These are phyloP conservation scores for Fopius arisanus DNA, from an alignment of 1,140 invertebrate genomes.

Conservation along the genomic window DNA sequence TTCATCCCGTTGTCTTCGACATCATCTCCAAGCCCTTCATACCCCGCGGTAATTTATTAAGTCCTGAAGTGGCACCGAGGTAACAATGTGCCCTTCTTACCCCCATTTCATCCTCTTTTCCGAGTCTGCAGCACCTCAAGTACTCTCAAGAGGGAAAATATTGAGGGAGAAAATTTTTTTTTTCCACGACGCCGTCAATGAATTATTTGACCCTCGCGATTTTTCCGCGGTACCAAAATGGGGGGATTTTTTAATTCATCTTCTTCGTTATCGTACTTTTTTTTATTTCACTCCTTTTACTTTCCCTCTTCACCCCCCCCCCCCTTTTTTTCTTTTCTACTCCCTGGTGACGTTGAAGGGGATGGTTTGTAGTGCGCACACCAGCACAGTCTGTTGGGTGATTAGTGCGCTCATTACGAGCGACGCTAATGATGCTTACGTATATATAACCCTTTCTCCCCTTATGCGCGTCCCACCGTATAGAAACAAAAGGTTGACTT, in stretches of 20 bases:
- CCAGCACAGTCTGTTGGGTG: conserved; percentile 48
- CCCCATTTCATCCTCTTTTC: not conserved
- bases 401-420: conserved; percentile 61
- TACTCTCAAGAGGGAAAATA: not conserved
- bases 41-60: conserved; percentile 2
- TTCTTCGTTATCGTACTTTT: conserved; percentile 5
- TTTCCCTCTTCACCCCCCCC: conserved; percentile 33
- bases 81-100: not conserved
- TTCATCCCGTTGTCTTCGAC: not conserved
- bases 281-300: conserved; percentile 35
- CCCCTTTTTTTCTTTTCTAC: conserved; percentile 37
- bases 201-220: not conserved
- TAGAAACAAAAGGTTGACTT: conserved; percentile 11
- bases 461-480: conserved; percentile 7
- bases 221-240: not conserved
- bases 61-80: not conserved
- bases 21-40: not conserved
- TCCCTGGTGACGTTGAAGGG: conserved; percentile 30
- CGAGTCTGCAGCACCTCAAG: not conserved
- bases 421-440: conserved; percentile 60
- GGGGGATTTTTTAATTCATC: too few species aligned
- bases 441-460: conserved; percentile 51
- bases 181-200: too few species aligned
- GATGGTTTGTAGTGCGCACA: conserved; percentile 36
- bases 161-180: not conserved